Evolutionary conservation across 53 echinoderm and acorn worm genomes (phyloP), one percentile per base, ranked within the genome.

Genomic region (Apostichopus leukothele): DNA sequence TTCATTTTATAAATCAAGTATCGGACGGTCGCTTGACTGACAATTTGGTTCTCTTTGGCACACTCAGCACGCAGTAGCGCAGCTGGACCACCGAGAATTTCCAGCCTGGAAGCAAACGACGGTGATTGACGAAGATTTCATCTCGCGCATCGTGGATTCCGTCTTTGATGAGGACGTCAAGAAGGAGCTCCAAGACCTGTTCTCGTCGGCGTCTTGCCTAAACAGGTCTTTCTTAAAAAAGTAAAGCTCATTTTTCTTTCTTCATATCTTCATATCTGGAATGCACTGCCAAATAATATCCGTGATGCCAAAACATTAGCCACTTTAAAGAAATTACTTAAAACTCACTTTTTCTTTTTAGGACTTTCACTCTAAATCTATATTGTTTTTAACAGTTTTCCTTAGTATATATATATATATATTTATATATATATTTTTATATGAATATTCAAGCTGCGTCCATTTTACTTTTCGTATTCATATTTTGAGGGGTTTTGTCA

Each of bases 171-270:
- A 87, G 19, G 91, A 91, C 16, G 86, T 91, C 51, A 90, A 84
- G 54, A 91, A 78, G 61, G 79, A 89, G 73, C 78, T 94, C 3
- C 90, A 94, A 74, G 87, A 83, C n/a, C 83, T 92, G 26, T 98
- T 98, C 86, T 92, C 94, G 12, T 98, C 98, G 18, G 92, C 94
- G 5, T 89, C 94, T 3, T 98, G 98, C 76, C 88, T 98, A 13
- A 98, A 98, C 75, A 88, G 94, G 21, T 95, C 97, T 26, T 95
- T 98, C 87, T 88, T 98, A 9, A 93, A 90, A 86, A 77, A 51
- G 98, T 98, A 73, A 89, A 95, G 88, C 11, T n/a, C 71, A 6
- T 10, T 57, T 57, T 10, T 57, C 57, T 57, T 57, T 57, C 57
- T 57, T 57, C 57, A 39, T 39, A 39, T 3, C 39, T 39, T 39